phyloP scores from a whole-genome alignment of 2,797 vertebrate species.

The Euthynnus affinis region DNA sequence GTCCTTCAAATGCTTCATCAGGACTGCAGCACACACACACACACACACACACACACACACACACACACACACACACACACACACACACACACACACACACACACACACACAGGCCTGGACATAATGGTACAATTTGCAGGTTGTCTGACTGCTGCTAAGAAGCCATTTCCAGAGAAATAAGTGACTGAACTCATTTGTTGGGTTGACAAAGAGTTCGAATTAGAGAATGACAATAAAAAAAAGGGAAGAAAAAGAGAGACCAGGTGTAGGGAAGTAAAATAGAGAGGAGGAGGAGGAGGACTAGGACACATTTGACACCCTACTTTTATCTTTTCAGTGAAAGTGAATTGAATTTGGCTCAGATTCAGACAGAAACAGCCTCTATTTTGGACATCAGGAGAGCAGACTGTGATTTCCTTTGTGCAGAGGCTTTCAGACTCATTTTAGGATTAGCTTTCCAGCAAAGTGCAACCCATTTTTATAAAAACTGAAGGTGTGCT shows the following conservation, averaged over 20 bases:
- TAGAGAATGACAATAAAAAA: neutral
- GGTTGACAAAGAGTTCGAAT: conserved; percentile 12
- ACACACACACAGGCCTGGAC: conserved; percentile 30
- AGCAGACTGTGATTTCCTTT: neutral
- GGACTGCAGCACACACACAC: conserved; percentile 1
- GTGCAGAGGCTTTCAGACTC: conserved; percentile 6
- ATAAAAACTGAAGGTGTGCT: no score
- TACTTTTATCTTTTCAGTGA: conserved; percentile 27
- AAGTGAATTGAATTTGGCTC: conserved; percentile 30
- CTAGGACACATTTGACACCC: conserved; percentile 9
- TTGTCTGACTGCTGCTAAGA: conserved; percentile 11
- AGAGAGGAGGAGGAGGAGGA: neutral
- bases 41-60: no score
- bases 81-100: conserved; percentile 35
- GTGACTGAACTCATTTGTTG: neutral
- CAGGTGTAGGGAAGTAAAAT: neutral
- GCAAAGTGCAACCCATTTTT: neutral
- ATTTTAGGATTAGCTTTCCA: conserved; percentile 5
- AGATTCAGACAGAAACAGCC: conserved; percentile 4
- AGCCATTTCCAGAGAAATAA: conserved; percentile 15
- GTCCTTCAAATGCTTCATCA: conserved; percentile 20
- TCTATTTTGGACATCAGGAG: neutral
- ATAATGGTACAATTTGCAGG: conserved; percentile 34
- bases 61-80: conserved; percentile 29
- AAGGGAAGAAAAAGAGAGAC: neutral